These are phyloP conservation scores for Ptychoptera contaminata DNA, from an alignment of 2,888 invertebrate genomes.

Conservation along the genomic window DNA sequence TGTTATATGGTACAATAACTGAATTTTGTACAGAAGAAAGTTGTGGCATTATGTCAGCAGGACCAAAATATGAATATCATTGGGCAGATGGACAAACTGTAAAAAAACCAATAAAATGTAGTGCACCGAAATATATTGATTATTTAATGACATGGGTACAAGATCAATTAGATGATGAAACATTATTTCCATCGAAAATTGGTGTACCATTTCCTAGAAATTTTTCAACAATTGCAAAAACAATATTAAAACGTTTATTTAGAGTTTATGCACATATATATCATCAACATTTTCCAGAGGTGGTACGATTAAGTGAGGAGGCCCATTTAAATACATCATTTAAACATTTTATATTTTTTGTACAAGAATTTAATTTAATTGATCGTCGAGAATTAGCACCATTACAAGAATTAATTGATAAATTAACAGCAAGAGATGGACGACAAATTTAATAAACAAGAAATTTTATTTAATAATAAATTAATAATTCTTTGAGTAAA, in stretches of 20 bases:
- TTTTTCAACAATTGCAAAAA: conserved; percentile 92
- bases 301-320: conserved; percentile 94
- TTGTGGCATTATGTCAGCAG: conserved; percentile 97
- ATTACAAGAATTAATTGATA: conserved; percentile 93
- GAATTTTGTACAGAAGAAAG: conserved; percentile 97
- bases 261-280: conserved; percentile 99
- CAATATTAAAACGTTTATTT: conserved; percentile 93
- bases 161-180: conserved; percentile 97
- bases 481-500: too few relatives aligned
- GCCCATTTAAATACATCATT: conserved; percentile 98
- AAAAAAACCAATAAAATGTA: conserved; percentile 97
- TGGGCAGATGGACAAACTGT: conserved; percentile 99
- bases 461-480: too few relatives aligned
- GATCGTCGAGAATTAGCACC: conserved; percentile 94
- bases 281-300: conserved; percentile 97
- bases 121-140: conserved; percentile 97
- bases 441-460: conserved; percentile 44
- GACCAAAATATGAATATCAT: conserved; percentile 98
- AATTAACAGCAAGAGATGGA: conserved; percentile 77
- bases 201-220: conserved; percentile 98
- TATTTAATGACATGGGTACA: conserved; percentile 99
- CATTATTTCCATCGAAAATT: conserved; percentile 95
- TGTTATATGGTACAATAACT: conserved; percentile 99
- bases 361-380: conserved; percentile 92
- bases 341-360: conserved; percentile 94